Evolutionary conservation across 2,888 invertebrate species (phyloP).

Genomic region (Zootermopsis nevadensis): DNA sequence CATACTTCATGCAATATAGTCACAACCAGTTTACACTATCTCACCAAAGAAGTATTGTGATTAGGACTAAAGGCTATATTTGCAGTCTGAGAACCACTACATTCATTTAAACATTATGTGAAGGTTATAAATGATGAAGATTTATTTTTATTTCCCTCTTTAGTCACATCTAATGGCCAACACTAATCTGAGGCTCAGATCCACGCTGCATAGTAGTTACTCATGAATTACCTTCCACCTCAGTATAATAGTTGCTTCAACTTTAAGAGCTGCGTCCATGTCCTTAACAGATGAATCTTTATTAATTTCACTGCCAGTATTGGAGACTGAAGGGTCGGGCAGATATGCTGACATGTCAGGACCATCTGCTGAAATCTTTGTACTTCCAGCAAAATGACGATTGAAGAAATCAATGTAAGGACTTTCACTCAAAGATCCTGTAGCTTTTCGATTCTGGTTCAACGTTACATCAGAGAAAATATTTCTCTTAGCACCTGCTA

Average conservation of each 20-base stretch:
- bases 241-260: conserved; percentile 61
- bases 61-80: too few species aligned
- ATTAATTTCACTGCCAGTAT: background rate
- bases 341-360: background rate
- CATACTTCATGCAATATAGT: too few species aligned
- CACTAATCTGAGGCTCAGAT: too few species aligned
- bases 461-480: conserved; percentile 47
- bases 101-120: too few species aligned
- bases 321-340: background rate
- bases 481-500: conserved; percentile 21
- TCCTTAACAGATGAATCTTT: background rate
- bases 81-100: too few species aligned
- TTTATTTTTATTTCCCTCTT: too few species aligned
- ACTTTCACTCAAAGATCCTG: conserved; percentile 33
- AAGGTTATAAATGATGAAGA: too few species aligned
- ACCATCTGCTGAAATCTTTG: background rate
- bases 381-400: conserved; percentile 15
- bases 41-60: too few species aligned
- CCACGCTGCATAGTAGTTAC: too few species aligned
- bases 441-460: background rate
- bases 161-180: too few species aligned
- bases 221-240: conserved; percentile 64
- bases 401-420: conserved; percentile 51
- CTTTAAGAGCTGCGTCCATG: conserved; percentile 54
- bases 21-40: too few species aligned